Base-by-base conservation (phyloP, 2,113 vertebrate species). In the Trichomycterus rosablanca region DNA sequence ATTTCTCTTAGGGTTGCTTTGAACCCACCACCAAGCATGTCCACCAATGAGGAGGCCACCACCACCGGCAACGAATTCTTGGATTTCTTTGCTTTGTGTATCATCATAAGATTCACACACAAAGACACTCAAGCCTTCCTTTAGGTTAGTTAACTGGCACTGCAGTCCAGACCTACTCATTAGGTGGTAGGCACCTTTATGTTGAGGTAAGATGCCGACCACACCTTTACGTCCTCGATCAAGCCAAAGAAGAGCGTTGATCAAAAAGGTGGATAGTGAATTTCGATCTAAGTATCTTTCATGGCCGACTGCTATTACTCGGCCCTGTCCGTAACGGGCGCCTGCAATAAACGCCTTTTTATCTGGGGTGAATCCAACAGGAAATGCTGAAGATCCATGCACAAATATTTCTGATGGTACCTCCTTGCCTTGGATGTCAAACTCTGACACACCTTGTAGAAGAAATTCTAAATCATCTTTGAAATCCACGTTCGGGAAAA, bases 1-100 rank as follows among this genome's bases (percentile, higher is more conserved):
- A 1, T 81, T 86, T 49, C n/a, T 2, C 3, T 72, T 68, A 0
- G 2, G 30, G 40, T 89, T 67, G 7, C 65, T 55, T 12, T 83
- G 77, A 2, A 84, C 81, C 91, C 91, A 93, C 68, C 76, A 66
- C 91, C 90, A 91, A 72, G 84, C 77, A 23, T 91, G 91, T 14
- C 90, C 90, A 9, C 86, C 91, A 0, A 89, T 84, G 51, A 93
- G 70, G 61, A 93, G 77, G 1, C 91, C 90, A 6, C 89, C 87
- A 1, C 80, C 82, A 53, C 83, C 79, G 0, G 80, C 73, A 57
- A 84, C 78, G 67, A 79, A 81, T 12, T 81, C 77, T 16, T 72
- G 79, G 7, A 83, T 72, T 24, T 68, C 35, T 15, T 46, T 19
- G 3, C 78, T 67, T 14, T 78, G 50, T 22, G 43, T 24, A 53